Percentiles rank a stretch among this genome's conserved stretches.
phyloP scores from a whole-genome alignment of 30 jellyfish, hydroid and myxozoan genomes.

The Hydractinia echinata region DNA sequence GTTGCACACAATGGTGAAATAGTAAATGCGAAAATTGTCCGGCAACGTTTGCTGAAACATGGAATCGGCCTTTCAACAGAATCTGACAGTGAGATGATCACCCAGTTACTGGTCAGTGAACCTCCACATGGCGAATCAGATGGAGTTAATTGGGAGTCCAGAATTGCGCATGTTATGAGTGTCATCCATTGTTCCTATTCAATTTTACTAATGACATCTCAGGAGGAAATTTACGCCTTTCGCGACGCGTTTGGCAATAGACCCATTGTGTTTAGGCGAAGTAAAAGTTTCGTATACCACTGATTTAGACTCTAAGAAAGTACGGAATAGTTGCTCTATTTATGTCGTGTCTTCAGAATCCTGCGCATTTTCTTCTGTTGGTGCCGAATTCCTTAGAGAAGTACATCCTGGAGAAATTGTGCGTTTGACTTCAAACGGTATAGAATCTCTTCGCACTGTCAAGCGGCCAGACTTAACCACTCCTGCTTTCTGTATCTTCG shows the following conservation, averaged over 20 bases:
- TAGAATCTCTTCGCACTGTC: slow-evolving; percentile 47
- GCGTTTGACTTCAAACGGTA: slow-evolving; percentile 49
- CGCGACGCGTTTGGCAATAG: slow-evolving; percentile 94
- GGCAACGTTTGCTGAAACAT: slow-evolving; percentile 58
- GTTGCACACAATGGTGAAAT: slow-evolving; percentile 93
- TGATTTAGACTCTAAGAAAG: slow-evolving; percentile 37
- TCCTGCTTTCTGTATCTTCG: slow-evolving; percentile 87
- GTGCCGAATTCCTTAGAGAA: slow-evolving; percentile 68
- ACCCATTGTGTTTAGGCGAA: slow-evolving; percentile 77
- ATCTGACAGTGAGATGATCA: slow-evolving; percentile 79
- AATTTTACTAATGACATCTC: slow-evolving; percentile 51
- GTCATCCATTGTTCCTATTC: slow-evolving; percentile 74
- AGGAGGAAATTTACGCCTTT: slow-evolving; percentile 69
- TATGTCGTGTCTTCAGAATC: slow-evolving; percentile 77
- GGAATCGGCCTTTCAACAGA: slow-evolving; percentile 87
- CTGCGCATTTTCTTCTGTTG: slow-evolving; percentile 83
- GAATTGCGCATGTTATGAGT: slow-evolving; percentile 70
- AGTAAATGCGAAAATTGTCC: slow-evolving; percentile 61
- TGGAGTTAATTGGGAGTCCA: slow-evolving; percentile 79
- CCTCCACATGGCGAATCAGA: slow-evolving; percentile 93
- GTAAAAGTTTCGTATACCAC: slow-evolving; percentile 18
- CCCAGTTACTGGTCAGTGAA: slow-evolving; percentile 83
- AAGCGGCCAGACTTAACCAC: slow-evolving; percentile 27
- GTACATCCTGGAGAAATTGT: slow-evolving; percentile 89
- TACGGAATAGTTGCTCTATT: slow-evolving; percentile 8